These are phyloP conservation scores for Megaceryle torquata DNA, from an alignment of 2,113 vertebrate genomes.

Conservation along the genomic window DNA sequence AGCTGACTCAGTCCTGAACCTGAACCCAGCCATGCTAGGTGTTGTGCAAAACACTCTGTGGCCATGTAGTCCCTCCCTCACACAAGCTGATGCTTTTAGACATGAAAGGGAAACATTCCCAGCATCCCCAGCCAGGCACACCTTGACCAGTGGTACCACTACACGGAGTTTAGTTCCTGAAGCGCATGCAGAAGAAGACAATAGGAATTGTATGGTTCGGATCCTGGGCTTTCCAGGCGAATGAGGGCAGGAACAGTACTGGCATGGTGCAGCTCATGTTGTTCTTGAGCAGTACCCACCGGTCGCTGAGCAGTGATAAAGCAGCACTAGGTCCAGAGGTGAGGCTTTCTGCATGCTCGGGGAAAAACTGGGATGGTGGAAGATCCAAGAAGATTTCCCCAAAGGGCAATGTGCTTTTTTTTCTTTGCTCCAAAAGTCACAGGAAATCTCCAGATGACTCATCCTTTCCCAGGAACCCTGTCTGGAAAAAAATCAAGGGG, in stretches of 20 bases:
- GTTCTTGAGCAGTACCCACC: not conserved
- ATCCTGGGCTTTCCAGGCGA: not conserved
- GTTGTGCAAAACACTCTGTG: not conserved
- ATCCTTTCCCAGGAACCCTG: conserved; percentile 62
- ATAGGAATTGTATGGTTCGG: rapidly evolving
- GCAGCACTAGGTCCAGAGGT: not conserved
- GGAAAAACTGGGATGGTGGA: not conserved
- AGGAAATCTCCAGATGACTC: conserved; percentile 61
- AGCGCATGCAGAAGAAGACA: not conserved
- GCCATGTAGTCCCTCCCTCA: not conserved
- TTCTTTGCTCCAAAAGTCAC: conserved; percentile 26
- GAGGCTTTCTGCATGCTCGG: not conserved
- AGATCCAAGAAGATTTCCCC: not conserved
- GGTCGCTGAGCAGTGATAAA: not conserved
- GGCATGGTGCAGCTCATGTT: rapidly evolving
- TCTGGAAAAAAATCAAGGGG: conserved; percentile 52
- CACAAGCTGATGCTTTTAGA: not conserved
- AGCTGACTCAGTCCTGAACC: not conserved
- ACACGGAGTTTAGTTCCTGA: not conserved
- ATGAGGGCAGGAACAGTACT: not conserved
- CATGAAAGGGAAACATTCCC: not conserved
- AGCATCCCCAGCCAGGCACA: not conserved
- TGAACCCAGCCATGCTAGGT: not conserved
- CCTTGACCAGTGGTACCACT: not conserved
- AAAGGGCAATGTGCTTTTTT: not conserved